These are phyloP conservation scores for Pristionchus exspectatus DNA, from an alignment of 2,888 invertebrate genomes.

Conservation along the genomic window DNA sequence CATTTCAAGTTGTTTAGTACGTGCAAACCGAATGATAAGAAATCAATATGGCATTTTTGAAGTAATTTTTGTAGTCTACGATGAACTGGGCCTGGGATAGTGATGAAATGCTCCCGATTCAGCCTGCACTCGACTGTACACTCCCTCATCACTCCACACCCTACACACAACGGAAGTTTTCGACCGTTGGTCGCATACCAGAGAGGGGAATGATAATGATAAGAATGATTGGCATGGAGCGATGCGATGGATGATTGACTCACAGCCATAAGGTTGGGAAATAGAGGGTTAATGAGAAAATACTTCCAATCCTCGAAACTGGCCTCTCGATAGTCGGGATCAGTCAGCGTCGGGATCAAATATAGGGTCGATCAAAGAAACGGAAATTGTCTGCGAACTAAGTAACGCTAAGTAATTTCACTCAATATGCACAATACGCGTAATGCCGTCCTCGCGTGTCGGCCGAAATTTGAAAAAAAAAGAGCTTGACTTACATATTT, in stretches of 20 bases:
- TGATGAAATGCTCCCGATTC: not conserved
- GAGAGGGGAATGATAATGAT: conserved; percentile 8
- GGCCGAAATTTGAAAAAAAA: no score
- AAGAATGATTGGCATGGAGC: conserved; percentile 16
- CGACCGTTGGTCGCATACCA: conserved; percentile 49
- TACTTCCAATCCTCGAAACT: no score
- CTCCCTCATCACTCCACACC: not conserved
- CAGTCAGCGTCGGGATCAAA: no score
- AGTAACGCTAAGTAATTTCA: no score
- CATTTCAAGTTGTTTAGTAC: no score
- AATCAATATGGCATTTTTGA: not conserved
- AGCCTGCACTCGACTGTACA: not conserved
- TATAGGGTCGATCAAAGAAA: no score
- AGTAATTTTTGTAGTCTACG: not conserved
- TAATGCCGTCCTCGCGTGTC: no score
- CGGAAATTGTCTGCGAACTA: no score
- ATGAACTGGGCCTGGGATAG: not conserved
- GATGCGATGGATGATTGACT: not conserved
- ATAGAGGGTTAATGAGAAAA: not conserved
- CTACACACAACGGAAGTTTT: conserved; percentile 35
- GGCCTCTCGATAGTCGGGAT: no score
- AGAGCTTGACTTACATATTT: conserved; percentile 9
- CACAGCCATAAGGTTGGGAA: not conserved
- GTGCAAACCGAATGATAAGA: not conserved
- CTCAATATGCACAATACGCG: no score